Conservation (phyloP, 2,113 vertebrate species). For the Zapus hudsonius region DNA sequence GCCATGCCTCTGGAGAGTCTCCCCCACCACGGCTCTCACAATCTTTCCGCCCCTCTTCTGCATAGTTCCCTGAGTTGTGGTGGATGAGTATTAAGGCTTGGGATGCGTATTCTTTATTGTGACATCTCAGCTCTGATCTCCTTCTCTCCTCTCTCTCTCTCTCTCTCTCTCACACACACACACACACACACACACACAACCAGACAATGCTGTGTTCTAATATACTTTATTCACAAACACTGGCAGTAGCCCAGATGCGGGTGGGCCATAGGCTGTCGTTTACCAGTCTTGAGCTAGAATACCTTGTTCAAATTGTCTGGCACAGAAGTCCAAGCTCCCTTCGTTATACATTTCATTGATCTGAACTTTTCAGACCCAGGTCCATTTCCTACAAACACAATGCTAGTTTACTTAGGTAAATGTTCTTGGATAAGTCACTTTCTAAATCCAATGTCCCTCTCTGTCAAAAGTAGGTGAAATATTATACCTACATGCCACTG, state of each 20-base stretch:
- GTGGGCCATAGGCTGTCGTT: background rate
- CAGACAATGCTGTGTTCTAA: background rate
- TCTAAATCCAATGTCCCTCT: background rate
- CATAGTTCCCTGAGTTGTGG: too few species aligned
- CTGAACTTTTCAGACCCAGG: constrained; percentile 29
- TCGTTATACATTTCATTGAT: background rate
- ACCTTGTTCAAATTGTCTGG: background rate
- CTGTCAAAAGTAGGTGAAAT: background rate
- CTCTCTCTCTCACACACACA: background rate
- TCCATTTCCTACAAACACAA: background rate
- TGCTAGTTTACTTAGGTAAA: background rate
- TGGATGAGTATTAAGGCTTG: too few species aligned
- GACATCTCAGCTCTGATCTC: background rate
- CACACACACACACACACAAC: too few species aligned
- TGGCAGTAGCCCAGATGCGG: background rate
- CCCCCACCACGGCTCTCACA: too few species aligned
- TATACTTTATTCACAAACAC: background rate
- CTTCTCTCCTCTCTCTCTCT: too few species aligned
- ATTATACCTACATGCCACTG: background rate
- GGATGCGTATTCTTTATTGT: background rate
- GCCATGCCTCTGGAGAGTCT: too few species aligned
- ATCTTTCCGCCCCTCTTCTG: too few species aligned
- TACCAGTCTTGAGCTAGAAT: background rate
- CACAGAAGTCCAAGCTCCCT: background rate
- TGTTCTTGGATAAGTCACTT: constrained; percentile 8